These are phyloP conservation scores for Laspeyria flexula DNA, from an alignment of 2,888 invertebrate species.

Conservation along the genomic window DNA sequence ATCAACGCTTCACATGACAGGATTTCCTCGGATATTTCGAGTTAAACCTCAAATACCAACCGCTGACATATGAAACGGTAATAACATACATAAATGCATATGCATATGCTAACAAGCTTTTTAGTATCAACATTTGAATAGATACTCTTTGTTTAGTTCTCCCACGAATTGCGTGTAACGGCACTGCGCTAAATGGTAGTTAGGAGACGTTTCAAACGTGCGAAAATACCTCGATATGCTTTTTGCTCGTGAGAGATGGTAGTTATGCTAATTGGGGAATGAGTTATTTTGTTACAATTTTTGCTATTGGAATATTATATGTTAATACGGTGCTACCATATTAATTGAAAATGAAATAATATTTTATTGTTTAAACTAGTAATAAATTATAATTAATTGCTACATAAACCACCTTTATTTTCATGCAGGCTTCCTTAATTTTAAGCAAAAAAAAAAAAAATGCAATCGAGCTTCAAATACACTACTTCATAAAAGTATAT, in stretches of 20 bases:
- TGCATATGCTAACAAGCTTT: constrained; percentile 25
- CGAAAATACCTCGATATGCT: constrained; percentile 58
- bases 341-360: too few species aligned
- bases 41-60: constrained; percentile 1
- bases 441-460: too few species aligned
- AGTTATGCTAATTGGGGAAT: constrained; percentile 24
- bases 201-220: constrained; percentile 56
- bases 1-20: not conserved
- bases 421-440: too few species aligned
- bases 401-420: too few species aligned
- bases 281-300: constrained; percentile 19
- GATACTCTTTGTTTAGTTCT: constrained; percentile 71
- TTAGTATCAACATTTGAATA: constrained; percentile 58
- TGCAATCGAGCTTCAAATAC: too few species aligned
- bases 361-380: too few species aligned
- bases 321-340: too few species aligned
- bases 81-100: constrained; percentile 28
- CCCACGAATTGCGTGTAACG: constrained; percentile 76
- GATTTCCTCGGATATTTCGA: not conserved
- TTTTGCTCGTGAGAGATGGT: constrained; percentile 57
- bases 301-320: too few species aligned
- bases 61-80: constrained; percentile 12
- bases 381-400: too few species aligned
- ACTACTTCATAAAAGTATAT: too few species aligned
- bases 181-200: constrained; percentile 63